These are phyloP conservation scores for Megaleporinus macrocephalus DNA, from an alignment of 2,113 vertebrate genomes.

Conservation along the genomic window DNA sequence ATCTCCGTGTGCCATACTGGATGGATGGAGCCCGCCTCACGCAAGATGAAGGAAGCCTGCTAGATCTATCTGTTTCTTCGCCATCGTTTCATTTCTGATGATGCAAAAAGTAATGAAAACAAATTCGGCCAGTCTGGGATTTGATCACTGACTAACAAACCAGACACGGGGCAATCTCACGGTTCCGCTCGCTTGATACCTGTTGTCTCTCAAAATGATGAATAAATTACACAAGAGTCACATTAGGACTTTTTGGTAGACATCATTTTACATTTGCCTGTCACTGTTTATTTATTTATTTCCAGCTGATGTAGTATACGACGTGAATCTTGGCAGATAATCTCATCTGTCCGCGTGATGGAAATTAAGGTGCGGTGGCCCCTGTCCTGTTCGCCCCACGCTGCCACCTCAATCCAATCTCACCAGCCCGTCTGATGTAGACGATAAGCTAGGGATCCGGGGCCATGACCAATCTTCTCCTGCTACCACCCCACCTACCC, in stretches of 20 bases:
- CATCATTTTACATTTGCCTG: constrained; percentile 29
- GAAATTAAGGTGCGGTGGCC: constrained; percentile 69
- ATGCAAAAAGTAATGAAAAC: constrained; percentile 14
- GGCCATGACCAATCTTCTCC: constrained; percentile 72
- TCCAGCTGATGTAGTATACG: neutral
- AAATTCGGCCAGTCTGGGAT: neutral
- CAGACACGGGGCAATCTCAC: neutral
- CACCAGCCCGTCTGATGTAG: constrained; percentile 78
- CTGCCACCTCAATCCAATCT: constrained; percentile 82
- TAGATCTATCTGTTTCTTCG: neutral
- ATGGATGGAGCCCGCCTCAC: neutral
- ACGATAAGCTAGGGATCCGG: constrained; percentile 80
- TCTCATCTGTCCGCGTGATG: constrained; percentile 65
- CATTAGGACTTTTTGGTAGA: neutral
- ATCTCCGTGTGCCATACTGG: neutral
- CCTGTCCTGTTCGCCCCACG: constrained; percentile 60
- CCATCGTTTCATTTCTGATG: constrained; percentile 8
- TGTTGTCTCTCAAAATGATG: neutral
- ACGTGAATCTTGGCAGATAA: constrained; percentile 51
- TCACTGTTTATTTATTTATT: constrained; percentile 40
- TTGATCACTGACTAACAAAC: constrained; percentile 1
- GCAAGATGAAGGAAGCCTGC: neutral
- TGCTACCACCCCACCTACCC: constrained; percentile 38
- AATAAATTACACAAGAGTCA: constrained; percentile 6
- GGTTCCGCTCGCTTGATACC: neutral